A percentile compares a stretch with the other conserved stretches of the same genome.
Evolutionary conservation across 2,797 vertebrate genomes (phyloP).

Genomic region (Gambelia wislizenii): DNA sequence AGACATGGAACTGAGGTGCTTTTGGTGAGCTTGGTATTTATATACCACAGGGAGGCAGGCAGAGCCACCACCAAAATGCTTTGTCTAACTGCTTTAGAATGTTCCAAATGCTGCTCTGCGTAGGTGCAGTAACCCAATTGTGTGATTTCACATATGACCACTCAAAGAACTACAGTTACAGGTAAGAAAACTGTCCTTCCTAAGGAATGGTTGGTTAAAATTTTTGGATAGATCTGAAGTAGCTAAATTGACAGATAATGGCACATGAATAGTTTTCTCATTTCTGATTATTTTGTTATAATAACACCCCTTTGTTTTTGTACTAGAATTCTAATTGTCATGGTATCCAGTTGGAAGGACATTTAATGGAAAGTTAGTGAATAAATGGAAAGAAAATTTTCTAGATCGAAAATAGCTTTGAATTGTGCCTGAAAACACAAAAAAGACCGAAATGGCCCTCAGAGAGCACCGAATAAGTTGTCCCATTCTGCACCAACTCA

Average conservation of each 20-base stretch:
- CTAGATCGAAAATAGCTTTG: not conserved
- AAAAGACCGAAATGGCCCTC: not conserved
- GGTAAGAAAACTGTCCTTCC: not conserved
- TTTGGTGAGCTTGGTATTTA: too few relatives aligned
- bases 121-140: too few relatives aligned
- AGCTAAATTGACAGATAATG: not conserved
- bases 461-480: not conserved
- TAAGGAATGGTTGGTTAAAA: not conserved
- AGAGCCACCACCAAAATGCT: too few relatives aligned
- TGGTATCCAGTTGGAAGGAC: not conserved
- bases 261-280: not conserved
- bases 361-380: too few relatives aligned
- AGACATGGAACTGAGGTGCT: too few relatives aligned
- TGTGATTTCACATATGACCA: too few relatives aligned
- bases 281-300: not conserved
- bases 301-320: not conserved
- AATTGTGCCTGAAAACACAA: not conserved
- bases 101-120: too few relatives aligned
- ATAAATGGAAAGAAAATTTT: not conserved
- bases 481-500: not conserved
- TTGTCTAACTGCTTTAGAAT: too few relatives aligned
- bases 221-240: not conserved
- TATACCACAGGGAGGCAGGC: too few relatives aligned
- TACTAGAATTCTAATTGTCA: not conserved
- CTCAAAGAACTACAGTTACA: too few relatives aligned